These are phyloP conservation scores for Apeltes quadracus DNA, from an alignment of 2,113 vertebrate species.

Conservation along the genomic window DNA sequence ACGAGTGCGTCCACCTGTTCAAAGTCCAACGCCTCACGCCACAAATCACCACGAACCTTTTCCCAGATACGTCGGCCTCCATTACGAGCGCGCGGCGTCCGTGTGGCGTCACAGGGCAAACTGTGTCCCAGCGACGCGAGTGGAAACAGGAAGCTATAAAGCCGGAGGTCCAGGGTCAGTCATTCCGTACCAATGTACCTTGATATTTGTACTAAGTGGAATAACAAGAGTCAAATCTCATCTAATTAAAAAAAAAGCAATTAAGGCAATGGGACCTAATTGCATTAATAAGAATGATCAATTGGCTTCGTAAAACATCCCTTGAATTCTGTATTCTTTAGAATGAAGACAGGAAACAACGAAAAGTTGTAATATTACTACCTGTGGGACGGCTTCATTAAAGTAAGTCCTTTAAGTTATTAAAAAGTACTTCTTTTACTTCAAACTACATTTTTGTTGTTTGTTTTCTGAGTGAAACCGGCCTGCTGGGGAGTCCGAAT, in stretches of 20 bases:
- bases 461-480: too few relatives aligned
- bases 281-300: too few relatives aligned
- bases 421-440: neutral
- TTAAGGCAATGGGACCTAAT: neutral
- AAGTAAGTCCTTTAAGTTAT: neutral
- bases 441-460: neutral
- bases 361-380: neutral
- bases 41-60: neutral
- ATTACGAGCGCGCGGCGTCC: too few relatives aligned
- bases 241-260: neutral
- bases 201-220: too few relatives aligned
- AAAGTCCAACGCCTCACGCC: slow-evolving; percentile 42
- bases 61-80: neutral
- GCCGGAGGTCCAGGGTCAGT: too few relatives aligned
- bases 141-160: neutral
- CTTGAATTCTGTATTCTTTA: neutral
- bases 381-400: neutral
- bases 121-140: neutral
- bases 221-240: too few relatives aligned
- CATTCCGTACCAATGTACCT: too few relatives aligned
- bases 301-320: neutral
- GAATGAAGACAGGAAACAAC: too few relatives aligned
- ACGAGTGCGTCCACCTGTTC: slow-evolving; percentile 2
- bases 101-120: neutral
- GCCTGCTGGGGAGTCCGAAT: neutral